These are phyloP conservation scores for Xestobium rufovillosum DNA, from an alignment of 2,888 invertebrate genomes.

Conservation along the genomic window DNA sequence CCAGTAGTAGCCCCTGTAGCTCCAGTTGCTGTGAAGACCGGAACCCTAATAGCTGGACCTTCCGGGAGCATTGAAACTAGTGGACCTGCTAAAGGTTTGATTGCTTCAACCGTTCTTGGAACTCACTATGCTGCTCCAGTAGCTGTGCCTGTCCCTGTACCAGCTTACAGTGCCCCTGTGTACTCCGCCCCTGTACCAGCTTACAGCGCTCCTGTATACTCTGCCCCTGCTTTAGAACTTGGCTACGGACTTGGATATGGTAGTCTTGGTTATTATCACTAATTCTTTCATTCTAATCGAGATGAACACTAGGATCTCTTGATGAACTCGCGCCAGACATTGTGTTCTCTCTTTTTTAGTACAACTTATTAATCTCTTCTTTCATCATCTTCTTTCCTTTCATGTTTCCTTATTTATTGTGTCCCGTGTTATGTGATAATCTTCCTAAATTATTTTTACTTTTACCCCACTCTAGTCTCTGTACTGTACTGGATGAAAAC, in stretches of 20 bases:
- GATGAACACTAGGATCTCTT: too few relatives aligned
- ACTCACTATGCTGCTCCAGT: constrained; percentile 1
- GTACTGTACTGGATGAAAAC: too few relatives aligned
- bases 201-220: constrained; percentile 1
- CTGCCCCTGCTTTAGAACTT: background rate
- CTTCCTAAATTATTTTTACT: too few relatives aligned
- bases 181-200: background rate
- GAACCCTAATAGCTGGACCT: constrained; percentile 21
- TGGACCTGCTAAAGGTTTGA: constrained; percentile 8
- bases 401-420: background rate
- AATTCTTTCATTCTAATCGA: too few relatives aligned
- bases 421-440: too few relatives aligned
- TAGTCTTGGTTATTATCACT: background rate
- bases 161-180: background rate
- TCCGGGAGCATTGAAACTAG: constrained; percentile 18
- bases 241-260: background rate
- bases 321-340: background rate
- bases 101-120: constrained; percentile 7
- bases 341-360: background rate
- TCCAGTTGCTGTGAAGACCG: constrained; percentile 12
- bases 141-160: constrained; percentile 1
- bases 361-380: constrained; percentile 1
- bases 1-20: constrained; percentile 10
- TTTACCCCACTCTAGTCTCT: too few relatives aligned
- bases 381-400: background rate